Conservation (phyloP, 2,113 vertebrate species). For the Gnathonemus echidnorhynchus region DNA sequence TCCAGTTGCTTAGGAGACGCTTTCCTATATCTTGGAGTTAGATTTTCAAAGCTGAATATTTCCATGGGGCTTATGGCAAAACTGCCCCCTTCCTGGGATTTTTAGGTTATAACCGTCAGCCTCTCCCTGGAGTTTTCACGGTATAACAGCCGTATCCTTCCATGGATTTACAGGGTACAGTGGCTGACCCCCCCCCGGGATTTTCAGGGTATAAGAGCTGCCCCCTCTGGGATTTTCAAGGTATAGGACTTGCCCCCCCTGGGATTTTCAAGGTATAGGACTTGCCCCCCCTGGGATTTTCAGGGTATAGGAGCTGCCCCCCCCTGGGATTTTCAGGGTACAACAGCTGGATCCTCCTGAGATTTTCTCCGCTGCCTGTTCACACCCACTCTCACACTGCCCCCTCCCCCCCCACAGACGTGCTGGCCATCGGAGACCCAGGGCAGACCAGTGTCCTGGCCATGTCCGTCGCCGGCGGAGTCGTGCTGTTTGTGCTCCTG, state of each 20-base stretch:
- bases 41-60: not conserved
- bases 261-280: no score
- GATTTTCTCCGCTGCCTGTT: not conserved
- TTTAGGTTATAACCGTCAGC: not conserved
- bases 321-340: not conserved
- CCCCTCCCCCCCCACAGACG: slow-evolving; percentile 45
- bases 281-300: no score
- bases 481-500: slow-evolving; percentile 68
- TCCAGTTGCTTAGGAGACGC: not conserved
- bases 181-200: not conserved
- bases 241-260: no score
- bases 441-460: slow-evolving; percentile 71
- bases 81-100: not conserved
- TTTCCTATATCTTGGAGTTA: not conserved
- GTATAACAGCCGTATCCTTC: not conserved
- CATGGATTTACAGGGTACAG: not conserved
- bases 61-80: not conserved
- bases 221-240: not conserved
- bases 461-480: slow-evolving; percentile 66
- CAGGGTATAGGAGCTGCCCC: not conserved
- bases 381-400: not conserved
- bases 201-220: not conserved
- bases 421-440: slow-evolving; percentile 69
- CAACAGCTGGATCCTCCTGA: not conserved
- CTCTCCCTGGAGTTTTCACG: not conserved